Conservation (phyloP, 2,888 invertebrate species). For the Esperia sulphurella region DNA sequence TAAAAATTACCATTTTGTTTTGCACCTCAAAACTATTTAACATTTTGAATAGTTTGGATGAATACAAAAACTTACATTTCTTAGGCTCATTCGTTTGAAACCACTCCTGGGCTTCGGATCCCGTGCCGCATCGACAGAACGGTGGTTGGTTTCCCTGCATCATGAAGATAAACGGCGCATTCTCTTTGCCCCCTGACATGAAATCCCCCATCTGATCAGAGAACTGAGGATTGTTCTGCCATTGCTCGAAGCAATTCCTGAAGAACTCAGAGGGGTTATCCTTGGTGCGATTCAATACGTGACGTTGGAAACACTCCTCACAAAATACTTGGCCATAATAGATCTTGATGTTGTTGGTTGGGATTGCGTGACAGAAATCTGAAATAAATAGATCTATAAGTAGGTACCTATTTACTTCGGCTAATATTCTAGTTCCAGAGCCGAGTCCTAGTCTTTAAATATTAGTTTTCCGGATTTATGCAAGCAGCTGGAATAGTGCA, state of each 20-base stretch:
- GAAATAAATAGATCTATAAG: background rate
- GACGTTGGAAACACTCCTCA: constrained; percentile 60
- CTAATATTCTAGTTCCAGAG: too few species aligned
- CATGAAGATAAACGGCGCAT: constrained; percentile 57
- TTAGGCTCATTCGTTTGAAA: constrained; percentile 49
- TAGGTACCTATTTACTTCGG: too few species aligned
- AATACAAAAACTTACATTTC: constrained; percentile 45
- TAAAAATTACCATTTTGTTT: too few species aligned
- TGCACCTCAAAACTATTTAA: too few species aligned
- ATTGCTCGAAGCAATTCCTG: constrained; percentile 61
- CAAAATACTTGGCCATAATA: constrained; percentile 72
- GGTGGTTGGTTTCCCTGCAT: constrained; percentile 51
- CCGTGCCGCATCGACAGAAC: constrained; percentile 50
- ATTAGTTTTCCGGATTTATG: too few species aligned
- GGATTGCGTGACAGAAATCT: constrained; percentile 59
- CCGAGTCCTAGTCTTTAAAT: too few species aligned
- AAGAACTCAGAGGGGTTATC: constrained; percentile 66
- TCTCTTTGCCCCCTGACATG: constrained; percentile 44
- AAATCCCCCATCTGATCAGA: constrained; percentile 57
- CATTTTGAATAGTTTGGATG: too few species aligned
- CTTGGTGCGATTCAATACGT: constrained; percentile 46
- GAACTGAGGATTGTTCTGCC: constrained; percentile 58
- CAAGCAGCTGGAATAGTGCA: too few species aligned
- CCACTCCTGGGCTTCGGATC: constrained; percentile 45
- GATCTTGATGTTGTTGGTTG: constrained; percentile 53